Conservation (phyloP, 35 echinoderm and acorn worm species). For the Holothuria glaberrima region DNA sequence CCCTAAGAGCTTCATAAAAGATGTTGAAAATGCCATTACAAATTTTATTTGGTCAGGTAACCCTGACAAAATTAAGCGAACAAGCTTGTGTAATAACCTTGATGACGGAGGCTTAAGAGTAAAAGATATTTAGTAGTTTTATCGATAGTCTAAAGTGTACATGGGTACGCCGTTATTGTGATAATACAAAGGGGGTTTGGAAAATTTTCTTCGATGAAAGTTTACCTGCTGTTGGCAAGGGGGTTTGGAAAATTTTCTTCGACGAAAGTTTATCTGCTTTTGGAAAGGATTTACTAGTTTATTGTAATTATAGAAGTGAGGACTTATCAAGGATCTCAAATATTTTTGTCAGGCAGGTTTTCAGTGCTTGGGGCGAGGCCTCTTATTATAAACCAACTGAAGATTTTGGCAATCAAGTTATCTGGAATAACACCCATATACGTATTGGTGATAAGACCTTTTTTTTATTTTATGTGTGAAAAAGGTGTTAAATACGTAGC, state of each 20-base stretch:
- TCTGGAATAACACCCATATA: conserved; percentile 18
- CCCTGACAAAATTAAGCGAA: too few species aligned
- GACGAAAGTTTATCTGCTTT: neutral
- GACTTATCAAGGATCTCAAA: neutral
- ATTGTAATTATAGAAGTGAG: neutral
- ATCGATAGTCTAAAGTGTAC: neutral
- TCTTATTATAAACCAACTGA: too few species aligned
- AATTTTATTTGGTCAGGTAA: too few species aligned
- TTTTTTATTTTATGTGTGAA: neutral
- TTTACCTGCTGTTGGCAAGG: neutral
- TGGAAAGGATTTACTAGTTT: neutral
- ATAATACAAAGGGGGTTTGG: neutral
- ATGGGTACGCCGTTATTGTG: neutral
- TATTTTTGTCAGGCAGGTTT: neutral
- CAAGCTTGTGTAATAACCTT: too few species aligned
- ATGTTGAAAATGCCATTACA: too few species aligned
- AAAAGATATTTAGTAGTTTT: neutral
- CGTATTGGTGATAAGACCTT: conserved; percentile 14
- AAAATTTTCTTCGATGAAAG: conserved; percentile 9
- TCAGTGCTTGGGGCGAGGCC: neutral
- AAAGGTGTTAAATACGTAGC: neutral
- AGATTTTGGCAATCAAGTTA: too few species aligned
- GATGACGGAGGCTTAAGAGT: too few species aligned
- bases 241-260: conserved; percentile 26
- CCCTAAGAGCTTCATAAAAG: too few species aligned